These are phyloP conservation scores for Falco concolor DNA, from an alignment of 2,797 vertebrate species.

Conservation along the genomic window DNA sequence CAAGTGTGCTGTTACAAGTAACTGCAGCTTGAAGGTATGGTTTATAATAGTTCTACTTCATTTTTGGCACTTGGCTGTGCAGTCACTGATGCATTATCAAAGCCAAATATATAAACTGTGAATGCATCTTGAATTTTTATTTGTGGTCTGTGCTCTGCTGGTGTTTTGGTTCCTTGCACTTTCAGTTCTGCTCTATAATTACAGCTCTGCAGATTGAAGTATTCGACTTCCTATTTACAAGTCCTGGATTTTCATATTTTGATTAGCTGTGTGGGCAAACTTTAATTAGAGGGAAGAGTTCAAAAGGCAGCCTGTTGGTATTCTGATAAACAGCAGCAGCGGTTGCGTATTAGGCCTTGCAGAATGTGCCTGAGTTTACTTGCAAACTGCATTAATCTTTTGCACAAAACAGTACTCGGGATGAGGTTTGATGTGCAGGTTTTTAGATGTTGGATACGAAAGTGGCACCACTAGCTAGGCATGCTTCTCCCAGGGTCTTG, in stretches of 20 bases:
- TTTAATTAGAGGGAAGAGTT: slow-evolving; percentile 35
- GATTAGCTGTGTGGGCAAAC: slow-evolving; percentile 53
- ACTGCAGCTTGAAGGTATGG: background rate
- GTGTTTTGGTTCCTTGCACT: slow-evolving; percentile 27
- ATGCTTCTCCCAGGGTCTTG: background rate
- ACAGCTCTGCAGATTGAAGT: slow-evolving; percentile 22
- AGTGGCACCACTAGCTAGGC: background rate
- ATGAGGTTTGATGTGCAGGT: background rate
- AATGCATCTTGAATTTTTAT: slow-evolving; percentile 46
- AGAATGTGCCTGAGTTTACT: background rate
- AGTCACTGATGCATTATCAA: slow-evolving; percentile 2
- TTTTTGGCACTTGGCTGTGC: slow-evolving; percentile 14
- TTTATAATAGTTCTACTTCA: background rate
- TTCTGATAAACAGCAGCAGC: background rate
- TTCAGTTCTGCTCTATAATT: slow-evolving; percentile 39
- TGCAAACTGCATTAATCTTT: background rate
- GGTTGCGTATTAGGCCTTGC: background rate
- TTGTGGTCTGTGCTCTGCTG: slow-evolving; percentile 31
- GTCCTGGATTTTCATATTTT: slow-evolving; percentile 42
- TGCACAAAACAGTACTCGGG: background rate
- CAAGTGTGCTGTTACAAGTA: background rate
- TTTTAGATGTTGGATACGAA: background rate
- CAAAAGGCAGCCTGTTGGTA: slow-evolving; percentile 10
- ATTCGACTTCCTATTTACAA: slow-evolving; percentile 8
- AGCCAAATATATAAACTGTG: slow-evolving; percentile 23